Base-by-base conservation (phyloP, 2,888 invertebrate species). In the Drosophila rellima region DNA sequence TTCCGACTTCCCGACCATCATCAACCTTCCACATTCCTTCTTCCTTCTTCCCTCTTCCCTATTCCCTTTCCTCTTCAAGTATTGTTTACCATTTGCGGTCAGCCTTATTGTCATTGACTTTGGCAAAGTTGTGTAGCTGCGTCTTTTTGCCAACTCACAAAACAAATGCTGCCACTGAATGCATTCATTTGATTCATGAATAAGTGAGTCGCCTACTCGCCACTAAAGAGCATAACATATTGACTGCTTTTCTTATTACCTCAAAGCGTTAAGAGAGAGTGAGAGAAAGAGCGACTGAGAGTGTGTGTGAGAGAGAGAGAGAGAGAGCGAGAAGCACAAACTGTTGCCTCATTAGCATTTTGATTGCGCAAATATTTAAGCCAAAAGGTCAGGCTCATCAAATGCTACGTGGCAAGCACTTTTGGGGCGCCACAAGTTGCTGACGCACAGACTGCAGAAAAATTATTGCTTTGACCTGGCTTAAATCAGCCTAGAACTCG, bases 51-150 rank as follows among this genome's bases (percentile, higher is more conserved):
- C 3, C 26, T 37, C 4, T 3, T 8, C 6, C 1, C 1, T 8
- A n/a, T 2, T 6, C 23, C 13, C 8, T n/a, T 11, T 7, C 33
- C 6, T 10, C 20, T 10, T 23, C n/a, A 29, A 35, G 33, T n/a
- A 42, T 64, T 64, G 60, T 68, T 60, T 56, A 60, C n/a, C 48
- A 44, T 42, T 45, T 50, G 68, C 54, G 69, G 64, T 68, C 54
- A 56, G 56, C 39, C 52, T 50, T 68, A 63, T 68, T 69, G 74
- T 40, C 69, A 64, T 57, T 64, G 69, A 59, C 63, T 74, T 74
- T 74, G 64, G 56, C 60, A 37, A 74, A 60, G 63, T 67, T 63
- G 5, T 45, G 15, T 65, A 18, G 37, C 13, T 20, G 39, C 18
- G 40, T 37, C 40, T 37, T 42, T 45, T 45, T 23, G 52, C 26